A percentile compares a stretch with the other conserved stretches of the same genome.
Evolutionary conservation across 2,113 vertebrate genomes (phyloP).

Genomic region (Mustelus asterias): DNA sequence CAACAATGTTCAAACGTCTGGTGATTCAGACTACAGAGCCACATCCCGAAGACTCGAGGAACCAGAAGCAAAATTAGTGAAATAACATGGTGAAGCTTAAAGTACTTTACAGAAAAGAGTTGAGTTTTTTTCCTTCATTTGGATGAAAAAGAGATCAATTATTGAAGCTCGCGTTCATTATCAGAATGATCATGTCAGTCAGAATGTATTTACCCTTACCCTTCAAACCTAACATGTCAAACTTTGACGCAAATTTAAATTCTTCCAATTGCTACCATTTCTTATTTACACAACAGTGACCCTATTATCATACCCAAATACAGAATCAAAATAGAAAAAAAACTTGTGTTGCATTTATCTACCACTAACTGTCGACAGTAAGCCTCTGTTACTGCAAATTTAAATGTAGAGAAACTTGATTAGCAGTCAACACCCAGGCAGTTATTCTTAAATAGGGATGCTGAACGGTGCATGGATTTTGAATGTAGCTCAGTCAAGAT

Average conservation of each 20-base stretch:
- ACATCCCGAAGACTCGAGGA: neutral
- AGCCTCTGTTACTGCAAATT: neutral
- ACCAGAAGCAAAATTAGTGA: neutral
- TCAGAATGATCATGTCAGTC: neutral
- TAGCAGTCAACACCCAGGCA: neutral
- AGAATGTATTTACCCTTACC: neutral
- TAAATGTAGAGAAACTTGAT: slow-evolving; percentile 22
- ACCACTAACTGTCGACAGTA: neutral
- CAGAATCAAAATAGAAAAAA: slow-evolving; percentile 18
- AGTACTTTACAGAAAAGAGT: neutral
- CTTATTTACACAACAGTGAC: neutral
- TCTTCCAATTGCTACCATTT: neutral
- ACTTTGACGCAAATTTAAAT: neutral
- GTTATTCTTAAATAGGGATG: neutral
- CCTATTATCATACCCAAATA: neutral
- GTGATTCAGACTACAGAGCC: neutral
- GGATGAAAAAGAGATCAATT: neutral
- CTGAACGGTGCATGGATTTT: neutral
- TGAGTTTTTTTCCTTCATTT: neutral
- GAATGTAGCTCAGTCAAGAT: slow-evolving; percentile 4
- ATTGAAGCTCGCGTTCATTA: neutral
- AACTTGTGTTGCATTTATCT: neutral
- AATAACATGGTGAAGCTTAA: neutral
- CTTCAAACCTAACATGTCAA: neutral
- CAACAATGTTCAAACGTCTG: neutral